Percentiles rank a stretch among this genome's conserved stretches.
Conservation (phyloP, 2,797 vertebrate species). For the Sebastes hubbsi region DNA sequence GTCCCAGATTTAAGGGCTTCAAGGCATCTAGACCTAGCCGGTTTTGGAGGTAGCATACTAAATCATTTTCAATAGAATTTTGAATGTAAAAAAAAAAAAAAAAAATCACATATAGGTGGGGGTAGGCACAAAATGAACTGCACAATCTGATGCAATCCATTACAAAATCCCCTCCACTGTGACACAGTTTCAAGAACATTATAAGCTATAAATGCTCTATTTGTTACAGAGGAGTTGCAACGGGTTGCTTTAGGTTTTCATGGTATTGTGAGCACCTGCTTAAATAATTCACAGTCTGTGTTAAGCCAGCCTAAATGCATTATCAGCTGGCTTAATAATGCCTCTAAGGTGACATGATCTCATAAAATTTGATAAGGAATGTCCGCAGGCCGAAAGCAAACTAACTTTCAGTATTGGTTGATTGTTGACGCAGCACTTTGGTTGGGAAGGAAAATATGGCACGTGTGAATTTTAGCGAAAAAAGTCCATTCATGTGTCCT, state of each 20-base stretch:
- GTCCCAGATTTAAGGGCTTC: conserved; percentile 37
- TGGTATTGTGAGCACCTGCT: conserved; percentile 12
- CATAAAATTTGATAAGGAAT: conserved; percentile 20
- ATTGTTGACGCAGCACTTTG: conserved; percentile 62
- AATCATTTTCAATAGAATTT: conserved; percentile 21
- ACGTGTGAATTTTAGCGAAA: neutral
- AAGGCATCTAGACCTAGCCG: conserved; percentile 1
- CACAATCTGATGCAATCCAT: neutral
- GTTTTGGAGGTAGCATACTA: conserved; percentile 40
- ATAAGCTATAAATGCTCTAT: neutral
- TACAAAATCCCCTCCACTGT: neutral
- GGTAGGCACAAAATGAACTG: neutral
- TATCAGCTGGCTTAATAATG: conserved; percentile 38
- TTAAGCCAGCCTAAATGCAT: conserved; percentile 16
- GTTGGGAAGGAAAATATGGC: conserved; percentile 11
- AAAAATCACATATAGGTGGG: neutral
- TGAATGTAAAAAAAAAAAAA: conserved; percentile 9
- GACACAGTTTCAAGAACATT: neutral
- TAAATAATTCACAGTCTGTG: conserved; percentile 35
- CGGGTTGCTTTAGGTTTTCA: neutral
- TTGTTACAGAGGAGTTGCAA: neutral
- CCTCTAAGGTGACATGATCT: neutral
- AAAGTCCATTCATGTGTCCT: neutral
- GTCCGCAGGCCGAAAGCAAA: conserved; percentile 20
- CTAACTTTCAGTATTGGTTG: conserved; percentile 9